A percentile compares a stretch with the other conserved stretches of the same genome.
Evolutionary conservation across 2,113 vertebrate genomes (phyloP).

Genomic region (Malurus alboscapulatus): DNA sequence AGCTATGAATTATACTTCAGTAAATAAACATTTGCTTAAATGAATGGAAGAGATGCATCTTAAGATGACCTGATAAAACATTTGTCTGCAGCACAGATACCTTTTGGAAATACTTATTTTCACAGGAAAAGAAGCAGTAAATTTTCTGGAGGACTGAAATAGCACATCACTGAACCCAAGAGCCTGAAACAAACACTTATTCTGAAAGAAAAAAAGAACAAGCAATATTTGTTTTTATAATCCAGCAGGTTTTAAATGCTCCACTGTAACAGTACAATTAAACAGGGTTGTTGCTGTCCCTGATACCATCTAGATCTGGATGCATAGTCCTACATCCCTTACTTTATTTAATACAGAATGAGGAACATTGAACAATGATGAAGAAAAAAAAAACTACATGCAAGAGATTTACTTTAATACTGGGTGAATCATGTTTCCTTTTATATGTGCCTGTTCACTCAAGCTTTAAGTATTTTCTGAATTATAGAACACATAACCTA

Average conservation of each 20-base stretch:
- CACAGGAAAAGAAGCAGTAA: not conserved
- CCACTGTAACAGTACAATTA: not conserved
- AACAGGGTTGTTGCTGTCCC: not conserved
- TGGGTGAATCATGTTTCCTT: not conserved
- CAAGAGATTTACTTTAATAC: not conserved
- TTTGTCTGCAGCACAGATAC: not conserved
- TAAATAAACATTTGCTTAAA: not conserved
- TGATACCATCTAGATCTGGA: not conserved
- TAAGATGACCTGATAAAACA: not conserved
- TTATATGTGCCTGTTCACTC: not conserved
- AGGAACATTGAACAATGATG: not conserved
- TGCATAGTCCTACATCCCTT: not conserved
- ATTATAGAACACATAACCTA: conserved; percentile 44
- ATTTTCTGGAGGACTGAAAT: not conserved
- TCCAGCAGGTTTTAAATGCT: not conserved
- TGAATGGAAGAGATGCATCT: not conserved
- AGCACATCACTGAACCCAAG: not conserved
- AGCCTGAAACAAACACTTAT: not conserved
- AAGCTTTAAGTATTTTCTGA: conserved; percentile 42
- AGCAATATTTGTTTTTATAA: not conserved
- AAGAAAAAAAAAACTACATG: not conserved
- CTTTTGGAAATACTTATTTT: not conserved
- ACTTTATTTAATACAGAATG: not conserved
- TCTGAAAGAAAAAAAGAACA: not conserved
- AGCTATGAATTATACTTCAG: not conserved